Evolutionary conservation across 2,888 invertebrate genomes (phyloP), one percentile per base, ranked within the genome.

Genomic region (Stomorhina lunata): DNA sequence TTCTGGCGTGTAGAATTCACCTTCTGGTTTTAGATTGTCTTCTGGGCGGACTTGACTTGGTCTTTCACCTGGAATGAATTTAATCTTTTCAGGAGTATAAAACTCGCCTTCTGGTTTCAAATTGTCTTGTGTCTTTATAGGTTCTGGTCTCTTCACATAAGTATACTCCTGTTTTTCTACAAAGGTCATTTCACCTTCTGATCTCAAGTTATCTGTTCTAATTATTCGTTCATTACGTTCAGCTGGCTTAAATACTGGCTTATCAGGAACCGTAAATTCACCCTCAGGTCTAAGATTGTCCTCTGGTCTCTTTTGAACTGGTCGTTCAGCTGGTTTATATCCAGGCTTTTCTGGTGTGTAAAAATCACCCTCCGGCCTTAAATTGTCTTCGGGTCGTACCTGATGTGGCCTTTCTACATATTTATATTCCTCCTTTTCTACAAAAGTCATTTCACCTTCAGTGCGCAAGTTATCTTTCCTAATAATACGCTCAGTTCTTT

Each of bases 221-320:
- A 77, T 55, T 91, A 79, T 84, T 15, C 91, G 90, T 37, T 90
- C 86, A 6, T 90, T 90, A 20, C 94, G 92, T 25, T 85, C 86
- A 4, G 75, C 85, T 3, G 86, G 79, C 32, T n/a, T 45, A 22
- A 68, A 86, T 0, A 6, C 22, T 0, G 45, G 32, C 15, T 85
- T 86, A 85, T 94, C 93, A 0, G 93, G 93, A 22, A 55, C 29
- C 9, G 55, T 87, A 37, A 93, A 92, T 17, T 91, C 90, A 0
- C 93, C 93, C 86, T 93, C 93, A 4, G 92, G 92, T 82, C 88
- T 90, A 0, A 95, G 90, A 88, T 94, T 94, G 85, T 95, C 94
- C 85, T 93, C 92, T 59, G 93, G 94, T 86, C 91, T 92, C 0
- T 85, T 92, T 75, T 92, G 92, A 10, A 89, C 87, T 81, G 89